These are phyloP conservation scores for Drosophila niveifrons DNA, from an alignment of 2,888 invertebrate genomes.

Conservation along the genomic window DNA sequence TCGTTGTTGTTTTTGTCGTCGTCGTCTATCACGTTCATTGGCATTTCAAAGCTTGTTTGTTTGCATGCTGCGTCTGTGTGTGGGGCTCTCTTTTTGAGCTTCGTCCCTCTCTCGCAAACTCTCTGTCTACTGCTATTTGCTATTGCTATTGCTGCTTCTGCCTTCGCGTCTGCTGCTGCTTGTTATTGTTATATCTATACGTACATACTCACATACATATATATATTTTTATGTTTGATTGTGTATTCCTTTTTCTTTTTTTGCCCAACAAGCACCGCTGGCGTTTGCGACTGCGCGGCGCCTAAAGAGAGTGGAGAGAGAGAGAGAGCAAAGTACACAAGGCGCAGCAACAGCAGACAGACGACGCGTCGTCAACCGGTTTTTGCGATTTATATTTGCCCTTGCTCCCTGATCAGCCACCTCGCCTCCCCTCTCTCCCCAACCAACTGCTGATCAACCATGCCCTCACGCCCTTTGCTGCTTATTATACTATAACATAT, in stretches of 20 bases:
- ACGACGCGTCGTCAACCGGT: constrained; percentile 60
- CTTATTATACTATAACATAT: constrained; percentile 64
- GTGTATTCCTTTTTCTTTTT: constrained; percentile 61
- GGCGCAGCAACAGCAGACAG: constrained; percentile 17
- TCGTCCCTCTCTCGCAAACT: constrained; percentile 30
- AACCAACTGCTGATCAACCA: constrained; percentile 16
- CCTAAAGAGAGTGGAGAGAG: constrained; percentile 31
- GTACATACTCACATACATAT: constrained; percentile 4
- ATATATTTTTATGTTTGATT: constrained; percentile 28
- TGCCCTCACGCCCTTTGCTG: constrained; percentile 44
- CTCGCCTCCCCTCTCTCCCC: constrained; percentile 7
- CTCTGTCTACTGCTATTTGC: constrained; percentile 13
- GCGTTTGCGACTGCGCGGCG: constrained; percentile 69
- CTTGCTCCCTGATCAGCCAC: constrained; percentile 43
- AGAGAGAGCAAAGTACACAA: constrained; percentile 37
- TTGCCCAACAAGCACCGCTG: constrained; percentile 69
- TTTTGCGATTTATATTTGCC: constrained; percentile 76
- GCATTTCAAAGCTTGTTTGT: constrained; percentile 72
- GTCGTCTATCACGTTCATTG: constrained; percentile 68
- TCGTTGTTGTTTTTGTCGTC: neutral
- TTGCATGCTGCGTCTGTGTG: constrained; percentile 67
- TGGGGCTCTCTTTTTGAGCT: constrained; percentile 41
- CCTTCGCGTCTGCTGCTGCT: constrained; percentile 39
- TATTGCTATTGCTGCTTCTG: constrained; percentile 18
- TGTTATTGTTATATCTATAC: constrained; percentile 56